Evolutionary conservation across 2,888 invertebrate species (phyloP), one percentile per base, ranked within the genome.

Genomic region (Ametastegia equiseti): DNA sequence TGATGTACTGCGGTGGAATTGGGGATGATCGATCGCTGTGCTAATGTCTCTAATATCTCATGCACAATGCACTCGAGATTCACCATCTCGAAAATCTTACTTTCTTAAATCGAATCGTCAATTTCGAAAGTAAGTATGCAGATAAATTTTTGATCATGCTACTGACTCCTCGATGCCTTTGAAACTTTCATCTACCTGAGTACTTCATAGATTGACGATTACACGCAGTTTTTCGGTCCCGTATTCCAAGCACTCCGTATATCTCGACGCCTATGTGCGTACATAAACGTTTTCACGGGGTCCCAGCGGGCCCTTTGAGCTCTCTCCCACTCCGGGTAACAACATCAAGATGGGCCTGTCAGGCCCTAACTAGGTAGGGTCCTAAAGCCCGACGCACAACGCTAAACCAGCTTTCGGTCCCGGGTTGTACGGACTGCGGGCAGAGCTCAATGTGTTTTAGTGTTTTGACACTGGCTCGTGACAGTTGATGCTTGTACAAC

Each of bases 271-370:
- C 90, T 88, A 86, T 90, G 90, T 83, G 84, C 88, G 86, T 86
- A 88, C 87, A 88, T 89, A 89, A 89, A 90, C 89, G 90, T 88
- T 90, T 90, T 89, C 89, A 90, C 88, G 88, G 89, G 88, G 87
- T 87, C 86, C 84, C 83, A 88, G 85, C 88, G 87, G 88, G 86
- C 85, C 86, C 89, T 89, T 90, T 89, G 88, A 89, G 87, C 84
- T 85, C 85, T 85, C 87, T 88, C 87, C 85, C 87, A 87, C 86
- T 86, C 82, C 81, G 67, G 57, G 85, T 81, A 33, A 36, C 85
- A 88, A 87, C 88, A 89, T 88, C 88, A 86, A 88, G 89, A 89
- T 89, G 89, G 89, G 89, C 88, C 89, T 90, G 90, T 90, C 90
- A 90, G 90, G 86, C 87, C 88, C 89, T 90, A 90, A 90, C 90